Conservation (phyloP, 2,113 vertebrate genomes). For the Cryptomyrus ogoouensis region DNA sequence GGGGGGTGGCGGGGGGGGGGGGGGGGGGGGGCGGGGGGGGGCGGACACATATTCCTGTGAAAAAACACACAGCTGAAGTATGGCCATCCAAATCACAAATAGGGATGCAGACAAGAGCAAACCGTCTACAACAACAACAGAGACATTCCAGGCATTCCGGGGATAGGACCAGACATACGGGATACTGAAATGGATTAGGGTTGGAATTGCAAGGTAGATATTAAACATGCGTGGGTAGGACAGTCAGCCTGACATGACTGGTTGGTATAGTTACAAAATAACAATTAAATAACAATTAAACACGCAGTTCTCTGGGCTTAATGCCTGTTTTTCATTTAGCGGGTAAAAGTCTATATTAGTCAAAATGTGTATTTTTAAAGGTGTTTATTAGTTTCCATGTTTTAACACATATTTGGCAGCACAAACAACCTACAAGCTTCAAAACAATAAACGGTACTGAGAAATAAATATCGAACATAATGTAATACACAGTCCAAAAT, state of each 20-base stretch:
- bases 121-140: neutral
- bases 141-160: neutral
- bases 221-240: neutral
- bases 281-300: neutral
- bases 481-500: neutral
- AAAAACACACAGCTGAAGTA: neutral
- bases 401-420: neutral
- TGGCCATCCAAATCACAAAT: conserved; percentile 9
- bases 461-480: neutral
- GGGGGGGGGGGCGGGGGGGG: too few relatives aligned
- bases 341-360: neutral
- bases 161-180: neutral
- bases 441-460: neutral
- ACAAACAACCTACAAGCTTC: neutral
- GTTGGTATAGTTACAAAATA: neutral
- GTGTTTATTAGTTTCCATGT: neutral
- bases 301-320: neutral
- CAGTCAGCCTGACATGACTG: neutral
- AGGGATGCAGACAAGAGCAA: neutral
- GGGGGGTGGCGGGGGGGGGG: too few relatives aligned
- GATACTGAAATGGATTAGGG: neutral
- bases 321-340: neutral
- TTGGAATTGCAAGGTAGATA: neutral
- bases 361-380: neutral
- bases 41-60: neutral